Evolutionary conservation across 2,797 vertebrate genomes (phyloP).

Genomic region (Coendou prehensilis): DNA sequence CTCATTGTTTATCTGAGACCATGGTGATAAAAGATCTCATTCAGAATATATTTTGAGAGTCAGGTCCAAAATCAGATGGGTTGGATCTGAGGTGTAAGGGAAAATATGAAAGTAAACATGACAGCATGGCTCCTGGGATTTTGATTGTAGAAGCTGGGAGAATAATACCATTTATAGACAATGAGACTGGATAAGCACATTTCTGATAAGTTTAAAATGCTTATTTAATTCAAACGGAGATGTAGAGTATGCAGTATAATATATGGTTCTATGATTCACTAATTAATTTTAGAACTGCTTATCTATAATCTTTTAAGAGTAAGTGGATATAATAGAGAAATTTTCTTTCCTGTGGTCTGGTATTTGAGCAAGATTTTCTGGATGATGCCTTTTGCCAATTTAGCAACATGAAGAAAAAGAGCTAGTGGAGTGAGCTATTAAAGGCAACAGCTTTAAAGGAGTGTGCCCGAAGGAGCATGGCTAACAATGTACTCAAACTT

Average conservation of each 20-base stretch:
- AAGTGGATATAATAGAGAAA: conserved; percentile 34
- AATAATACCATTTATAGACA: not conserved
- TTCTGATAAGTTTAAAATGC: not conserved
- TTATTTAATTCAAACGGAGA: conserved; percentile 5
- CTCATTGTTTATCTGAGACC: not conserved
- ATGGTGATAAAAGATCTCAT: not conserved
- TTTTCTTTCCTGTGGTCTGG: not conserved
- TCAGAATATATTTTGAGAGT: not conserved
- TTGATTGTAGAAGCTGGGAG: not conserved
- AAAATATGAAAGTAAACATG: not conserved
- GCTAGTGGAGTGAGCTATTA: not conserved
- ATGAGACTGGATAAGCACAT: not conserved
- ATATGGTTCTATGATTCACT: not conserved
- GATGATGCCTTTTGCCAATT: conserved; percentile 13
- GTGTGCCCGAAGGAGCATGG: not conserved
- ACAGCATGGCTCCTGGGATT: not conserved
- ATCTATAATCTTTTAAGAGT: conserved; percentile 28
- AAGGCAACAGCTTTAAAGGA: not conserved
- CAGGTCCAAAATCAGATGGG: not conserved
- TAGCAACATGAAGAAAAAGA: conserved; percentile 41
- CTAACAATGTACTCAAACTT: conserved; percentile 27
- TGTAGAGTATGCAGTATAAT: not conserved
- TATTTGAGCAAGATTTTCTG: conserved; percentile 41
- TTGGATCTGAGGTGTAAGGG: not conserved
- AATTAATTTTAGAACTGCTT: not conserved